phyloP scores from a whole-genome alignment of 2,797 vertebrate species.

The Neomorphus geoffroyi region DNA sequence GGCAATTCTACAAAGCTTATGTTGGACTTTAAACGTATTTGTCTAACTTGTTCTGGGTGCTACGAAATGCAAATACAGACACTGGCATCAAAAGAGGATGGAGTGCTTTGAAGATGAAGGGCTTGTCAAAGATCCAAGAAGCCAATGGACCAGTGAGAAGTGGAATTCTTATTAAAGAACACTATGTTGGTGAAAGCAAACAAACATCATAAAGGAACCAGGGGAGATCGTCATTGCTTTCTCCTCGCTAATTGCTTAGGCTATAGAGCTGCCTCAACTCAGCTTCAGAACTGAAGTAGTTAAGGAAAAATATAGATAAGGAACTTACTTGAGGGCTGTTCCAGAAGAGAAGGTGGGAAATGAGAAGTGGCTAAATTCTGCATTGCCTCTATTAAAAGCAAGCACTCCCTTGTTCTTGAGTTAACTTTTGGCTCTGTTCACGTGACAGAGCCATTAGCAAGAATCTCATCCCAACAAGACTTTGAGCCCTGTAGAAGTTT shows the following conservation, averaged over 20 bases:
- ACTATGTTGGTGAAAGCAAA: background rate
- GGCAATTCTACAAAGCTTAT: slow-evolving; percentile 45
- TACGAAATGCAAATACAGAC: background rate
- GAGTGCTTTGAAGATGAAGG: slow-evolving; percentile 34
- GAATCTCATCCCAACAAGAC: background rate
- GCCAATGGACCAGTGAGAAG: background rate
- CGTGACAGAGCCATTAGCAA: background rate
- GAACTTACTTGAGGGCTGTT: background rate
- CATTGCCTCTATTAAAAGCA: background rate
- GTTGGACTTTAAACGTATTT: slow-evolving; percentile 5
- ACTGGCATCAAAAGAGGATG: background rate
- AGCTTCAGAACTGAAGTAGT: background rate
- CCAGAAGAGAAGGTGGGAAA: background rate
- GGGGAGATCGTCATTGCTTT: background rate
- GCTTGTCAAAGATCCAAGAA: slow-evolving; percentile 10
- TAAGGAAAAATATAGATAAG: background rate
- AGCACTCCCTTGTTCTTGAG: background rate
- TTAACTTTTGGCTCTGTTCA: background rate
- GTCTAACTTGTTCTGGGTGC: background rate
- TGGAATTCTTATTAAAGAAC: background rate
- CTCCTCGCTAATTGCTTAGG: background rate
- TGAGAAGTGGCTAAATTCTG: background rate
- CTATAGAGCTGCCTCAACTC: background rate
- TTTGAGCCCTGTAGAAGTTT: background rate
- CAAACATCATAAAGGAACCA: background rate